Percentiles rank a stretch among this genome's conserved stretches.
Conservation (phyloP, 2,888 invertebrate species). For the Lasioglossum vierecki region DNA sequence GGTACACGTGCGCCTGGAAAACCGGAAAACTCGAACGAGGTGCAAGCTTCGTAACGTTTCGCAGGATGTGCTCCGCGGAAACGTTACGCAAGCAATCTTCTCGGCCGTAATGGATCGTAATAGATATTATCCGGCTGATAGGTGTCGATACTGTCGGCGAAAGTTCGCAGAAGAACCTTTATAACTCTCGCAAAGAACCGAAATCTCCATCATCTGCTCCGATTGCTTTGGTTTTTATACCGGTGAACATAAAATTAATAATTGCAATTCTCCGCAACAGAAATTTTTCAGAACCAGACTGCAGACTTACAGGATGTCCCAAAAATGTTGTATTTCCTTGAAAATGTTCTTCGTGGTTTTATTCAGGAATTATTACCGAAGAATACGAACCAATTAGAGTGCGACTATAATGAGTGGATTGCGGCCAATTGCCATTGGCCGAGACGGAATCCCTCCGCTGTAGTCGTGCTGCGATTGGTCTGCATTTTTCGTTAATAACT, state of each 20-base stretch:
- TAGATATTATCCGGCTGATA: conserved; percentile 28
- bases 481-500: too few species aligned
- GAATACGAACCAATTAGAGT: too few species aligned
- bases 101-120: conserved; percentile 21
- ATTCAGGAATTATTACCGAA: too few species aligned
- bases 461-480: too few species aligned
- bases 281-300: neutral
- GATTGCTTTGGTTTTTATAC: neutral
- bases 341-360: too few species aligned
- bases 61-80: neutral
- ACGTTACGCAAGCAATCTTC: conserved; percentile 39
- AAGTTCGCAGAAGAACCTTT: conserved; percentile 13
- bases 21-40: conserved; percentile 36
- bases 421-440: too few species aligned
- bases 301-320: neutral
- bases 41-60: conserved; percentile 28
- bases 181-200: neutral
- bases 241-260: too few species aligned
- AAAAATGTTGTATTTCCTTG: too few species aligned
- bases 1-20: conserved; percentile 39
- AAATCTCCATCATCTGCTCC: neutral
- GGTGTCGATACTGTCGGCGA: conserved; percentile 25
- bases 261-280: neutral
- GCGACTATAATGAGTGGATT: too few species aligned
- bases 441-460: too few species aligned